Evolutionary conservation across 2,888 invertebrate genomes (phyloP).

Genomic region (Fragum fragum): DNA sequence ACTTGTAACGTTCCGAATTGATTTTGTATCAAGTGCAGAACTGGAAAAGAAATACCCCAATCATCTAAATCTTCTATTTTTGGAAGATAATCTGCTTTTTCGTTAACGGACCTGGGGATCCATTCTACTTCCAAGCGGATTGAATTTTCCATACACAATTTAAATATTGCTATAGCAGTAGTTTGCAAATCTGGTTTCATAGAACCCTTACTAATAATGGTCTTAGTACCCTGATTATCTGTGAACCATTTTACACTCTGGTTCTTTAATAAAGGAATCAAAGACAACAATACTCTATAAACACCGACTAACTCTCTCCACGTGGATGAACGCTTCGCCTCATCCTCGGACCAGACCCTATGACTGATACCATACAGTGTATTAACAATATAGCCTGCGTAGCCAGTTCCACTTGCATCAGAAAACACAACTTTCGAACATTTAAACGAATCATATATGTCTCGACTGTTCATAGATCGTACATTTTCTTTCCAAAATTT

Average conservation of each 20-base stretch:
- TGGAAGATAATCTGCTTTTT: constrained; percentile 48
- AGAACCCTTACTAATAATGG: constrained; percentile 36
- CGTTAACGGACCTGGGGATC: constrained; percentile 51
- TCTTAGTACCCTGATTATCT: constrained; percentile 40
- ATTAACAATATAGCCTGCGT: constrained; percentile 42
- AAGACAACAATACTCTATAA: constrained; percentile 29
- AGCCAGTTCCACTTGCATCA: constrained; percentile 45
- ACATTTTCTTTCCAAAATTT: constrained; percentile 32
- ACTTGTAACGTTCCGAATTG: constrained; percentile 31
- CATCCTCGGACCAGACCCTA: constrained; percentile 49
- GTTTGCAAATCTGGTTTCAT: constrained; percentile 42
- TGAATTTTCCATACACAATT: constrained; percentile 38
- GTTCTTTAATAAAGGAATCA: constrained; percentile 18
- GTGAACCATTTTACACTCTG: constrained; percentile 46
- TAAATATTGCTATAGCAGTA: constrained; percentile 28
- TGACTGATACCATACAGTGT: constrained; percentile 46
- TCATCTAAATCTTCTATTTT: constrained; percentile 53
- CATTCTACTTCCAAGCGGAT: constrained; percentile 46
- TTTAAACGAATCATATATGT: constrained; percentile 26
- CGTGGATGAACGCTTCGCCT: constrained; percentile 52
- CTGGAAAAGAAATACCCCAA: constrained; percentile 48
- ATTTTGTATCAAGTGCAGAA: constrained; percentile 31
- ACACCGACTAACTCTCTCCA: constrained; percentile 52
- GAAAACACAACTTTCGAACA: constrained; percentile 43
- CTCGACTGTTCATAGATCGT: constrained; percentile 26